phyloP scores from a whole-genome alignment of 1,140 invertebrate genomes.

The Tetramorium simillimum region DNA sequence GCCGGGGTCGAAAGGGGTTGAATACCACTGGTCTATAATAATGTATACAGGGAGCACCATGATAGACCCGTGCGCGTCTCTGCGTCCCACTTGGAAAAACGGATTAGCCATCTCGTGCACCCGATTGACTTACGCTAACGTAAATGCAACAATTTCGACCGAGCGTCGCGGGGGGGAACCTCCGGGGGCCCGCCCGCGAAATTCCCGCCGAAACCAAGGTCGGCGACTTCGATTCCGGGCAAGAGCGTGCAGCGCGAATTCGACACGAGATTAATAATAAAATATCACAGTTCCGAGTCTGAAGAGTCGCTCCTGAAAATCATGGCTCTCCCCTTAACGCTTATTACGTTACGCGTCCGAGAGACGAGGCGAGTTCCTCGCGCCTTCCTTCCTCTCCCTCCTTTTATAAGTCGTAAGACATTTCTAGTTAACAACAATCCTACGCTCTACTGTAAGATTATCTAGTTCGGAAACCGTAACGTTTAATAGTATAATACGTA shows the following conservation, averaged over 20 bases:
- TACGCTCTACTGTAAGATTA: constrained; percentile 81
- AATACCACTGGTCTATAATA: constrained; percentile 57
- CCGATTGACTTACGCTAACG: constrained; percentile 70
- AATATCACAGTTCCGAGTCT: constrained; percentile 81
- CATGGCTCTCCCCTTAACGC: constrained; percentile 76
- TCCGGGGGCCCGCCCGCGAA: constrained; percentile 30
- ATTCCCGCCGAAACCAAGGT: constrained; percentile 60
- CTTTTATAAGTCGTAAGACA: constrained; percentile 76
- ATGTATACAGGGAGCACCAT: constrained; percentile 76
- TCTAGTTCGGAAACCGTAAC: constrained; percentile 79
- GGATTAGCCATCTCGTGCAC: constrained; percentile 74
- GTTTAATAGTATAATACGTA: constrained; percentile 80
- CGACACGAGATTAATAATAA: constrained; percentile 77
- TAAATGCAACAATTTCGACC: constrained; percentile 73
- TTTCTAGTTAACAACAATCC: constrained; percentile 82
- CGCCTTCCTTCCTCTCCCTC: constrained; percentile 44
- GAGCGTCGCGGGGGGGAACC: constrained; percentile 20
- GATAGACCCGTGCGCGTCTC: constrained; percentile 71
- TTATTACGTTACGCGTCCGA: constrained; percentile 64
- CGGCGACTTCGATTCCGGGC: constrained; percentile 57
- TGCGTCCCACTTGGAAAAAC: constrained; percentile 75
- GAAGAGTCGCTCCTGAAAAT: constrained; percentile 76
- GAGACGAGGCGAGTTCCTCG: constrained; percentile 50
- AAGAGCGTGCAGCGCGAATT: constrained; percentile 68
- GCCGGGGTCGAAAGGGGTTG: not conserved